Percentiles rank a stretch among this genome's conserved stretches.
Conservation (phyloP, 2,113 vertebrate genomes). For the Cyrtonyx montezumae region DNA sequence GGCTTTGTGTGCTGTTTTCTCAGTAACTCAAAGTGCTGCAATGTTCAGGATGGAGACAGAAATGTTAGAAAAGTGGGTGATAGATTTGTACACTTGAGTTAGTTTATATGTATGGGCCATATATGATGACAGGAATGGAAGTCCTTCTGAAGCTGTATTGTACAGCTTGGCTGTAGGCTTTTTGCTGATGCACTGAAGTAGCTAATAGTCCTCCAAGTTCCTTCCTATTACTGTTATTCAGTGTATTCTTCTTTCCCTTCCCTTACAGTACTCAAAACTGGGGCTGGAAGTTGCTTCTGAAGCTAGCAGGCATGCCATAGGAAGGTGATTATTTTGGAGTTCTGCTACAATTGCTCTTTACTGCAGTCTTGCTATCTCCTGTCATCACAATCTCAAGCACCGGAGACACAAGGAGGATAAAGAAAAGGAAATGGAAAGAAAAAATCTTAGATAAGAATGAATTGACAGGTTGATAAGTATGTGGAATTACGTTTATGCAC, state of each 20-base stretch:
- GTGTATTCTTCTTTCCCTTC: neutral
- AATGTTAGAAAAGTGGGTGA: neutral
- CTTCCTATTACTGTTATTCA: neutral
- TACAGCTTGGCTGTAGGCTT: neutral
- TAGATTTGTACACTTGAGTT: neutral
- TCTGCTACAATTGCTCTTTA: slow-evolving; percentile 12
- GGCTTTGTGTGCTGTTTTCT: neutral
- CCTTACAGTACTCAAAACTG: neutral
- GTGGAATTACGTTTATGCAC: slow-evolving; percentile 16
- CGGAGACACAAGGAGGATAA: neutral
- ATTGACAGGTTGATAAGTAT: neutral
- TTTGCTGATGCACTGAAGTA: neutral
- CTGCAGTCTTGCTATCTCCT: neutral
- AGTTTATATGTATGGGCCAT: neutral
- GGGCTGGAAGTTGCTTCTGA: neutral
- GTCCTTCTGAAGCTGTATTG: neutral
- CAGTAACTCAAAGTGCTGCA: neutral
- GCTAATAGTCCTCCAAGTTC: neutral
- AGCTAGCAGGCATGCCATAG: neutral
- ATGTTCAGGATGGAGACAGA: neutral
- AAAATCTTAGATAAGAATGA: slow-evolving; percentile 21
- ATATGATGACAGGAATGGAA: neutral
- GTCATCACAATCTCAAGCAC: neutral
- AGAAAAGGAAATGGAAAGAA: slow-evolving; percentile 22
- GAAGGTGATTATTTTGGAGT: neutral